phyloP scores from a whole-genome alignment of 2,888 invertebrate species.

The Tenthredo amoena region DNA sequence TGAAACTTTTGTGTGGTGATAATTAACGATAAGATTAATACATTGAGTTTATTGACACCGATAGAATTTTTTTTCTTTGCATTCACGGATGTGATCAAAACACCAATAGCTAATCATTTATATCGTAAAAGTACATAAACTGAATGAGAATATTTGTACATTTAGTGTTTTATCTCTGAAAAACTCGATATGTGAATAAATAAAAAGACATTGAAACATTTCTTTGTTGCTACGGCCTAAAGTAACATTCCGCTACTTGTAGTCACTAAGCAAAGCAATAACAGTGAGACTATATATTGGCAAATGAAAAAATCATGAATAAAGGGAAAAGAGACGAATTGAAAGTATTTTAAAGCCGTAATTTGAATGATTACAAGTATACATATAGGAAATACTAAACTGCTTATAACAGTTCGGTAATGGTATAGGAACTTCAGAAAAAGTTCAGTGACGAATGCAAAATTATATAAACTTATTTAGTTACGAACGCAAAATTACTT shows the following conservation, averaged over 20 bases:
- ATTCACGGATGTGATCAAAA: not conserved
- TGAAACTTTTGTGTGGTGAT: not conserved
- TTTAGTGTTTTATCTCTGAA: not conserved
- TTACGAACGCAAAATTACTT: not conserved
- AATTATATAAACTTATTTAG: not conserved
- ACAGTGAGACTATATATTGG: constrained; percentile 3
- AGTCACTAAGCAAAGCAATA: constrained; percentile 33
- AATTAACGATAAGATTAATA: not conserved
- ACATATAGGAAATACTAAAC: not conserved
- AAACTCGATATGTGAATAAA: constrained; percentile 3
- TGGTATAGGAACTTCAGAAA: not conserved
- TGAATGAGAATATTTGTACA: not conserved
- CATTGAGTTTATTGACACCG: not conserved
- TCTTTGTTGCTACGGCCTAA: not conserved
- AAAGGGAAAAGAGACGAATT: not conserved
- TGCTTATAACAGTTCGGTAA: not conserved
- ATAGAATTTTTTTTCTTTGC: not conserved
- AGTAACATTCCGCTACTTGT: constrained; percentile 26
- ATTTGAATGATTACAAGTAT: not conserved
- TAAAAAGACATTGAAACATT: not conserved
- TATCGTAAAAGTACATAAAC: not conserved
- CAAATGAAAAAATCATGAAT: not conserved
- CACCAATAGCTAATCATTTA: constrained; percentile 5
- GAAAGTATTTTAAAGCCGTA: not conserved
- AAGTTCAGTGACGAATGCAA: not conserved